Evolutionary conservation across 2,797 vertebrate genomes (phyloP).

Genomic region (Ceryle rudis): DNA sequence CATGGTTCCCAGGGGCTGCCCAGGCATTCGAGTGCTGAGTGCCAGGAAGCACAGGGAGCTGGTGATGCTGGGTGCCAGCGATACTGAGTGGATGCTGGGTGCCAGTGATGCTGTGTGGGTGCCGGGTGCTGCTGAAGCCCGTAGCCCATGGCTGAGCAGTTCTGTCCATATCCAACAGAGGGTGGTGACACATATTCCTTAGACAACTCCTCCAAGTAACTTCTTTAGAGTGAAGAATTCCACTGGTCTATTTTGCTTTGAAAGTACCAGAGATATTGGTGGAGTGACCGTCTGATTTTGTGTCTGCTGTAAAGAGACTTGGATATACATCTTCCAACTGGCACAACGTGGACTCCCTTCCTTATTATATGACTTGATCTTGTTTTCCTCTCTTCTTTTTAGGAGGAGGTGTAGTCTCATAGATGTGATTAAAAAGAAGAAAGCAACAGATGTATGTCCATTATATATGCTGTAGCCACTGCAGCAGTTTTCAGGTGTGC

Average conservation of each 20-base stretch:
- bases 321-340: not conserved
- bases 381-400: not conserved
- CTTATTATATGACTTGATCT: not conserved
- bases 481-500: not conserved
- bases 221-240: not conserved
- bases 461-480: not conserved
- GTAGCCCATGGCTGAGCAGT: not conserved
- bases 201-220: not conserved
- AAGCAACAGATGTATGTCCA: not conserved
- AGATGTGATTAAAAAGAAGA: not conserved
- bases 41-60: not conserved
- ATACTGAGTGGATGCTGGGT: too few species aligned
- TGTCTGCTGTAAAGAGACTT: not conserved
- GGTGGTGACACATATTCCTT: not conserved
- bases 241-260: not conserved
- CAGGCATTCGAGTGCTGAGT: not conserved
- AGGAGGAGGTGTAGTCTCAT: not conserved
- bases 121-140: not conserved
- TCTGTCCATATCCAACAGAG: not conserved
- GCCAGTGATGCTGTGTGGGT: not conserved
- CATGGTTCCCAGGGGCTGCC: not conserved
- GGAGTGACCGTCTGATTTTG: not conserved
- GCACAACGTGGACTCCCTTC: not conserved
- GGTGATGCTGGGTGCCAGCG: accelerated
- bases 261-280: not conserved